A percentile compares a stretch with the other conserved stretches of the same genome.
Evolutionary conservation across 2,888 invertebrate species (phyloP).

Genomic region (Meloe dianella): DNA sequence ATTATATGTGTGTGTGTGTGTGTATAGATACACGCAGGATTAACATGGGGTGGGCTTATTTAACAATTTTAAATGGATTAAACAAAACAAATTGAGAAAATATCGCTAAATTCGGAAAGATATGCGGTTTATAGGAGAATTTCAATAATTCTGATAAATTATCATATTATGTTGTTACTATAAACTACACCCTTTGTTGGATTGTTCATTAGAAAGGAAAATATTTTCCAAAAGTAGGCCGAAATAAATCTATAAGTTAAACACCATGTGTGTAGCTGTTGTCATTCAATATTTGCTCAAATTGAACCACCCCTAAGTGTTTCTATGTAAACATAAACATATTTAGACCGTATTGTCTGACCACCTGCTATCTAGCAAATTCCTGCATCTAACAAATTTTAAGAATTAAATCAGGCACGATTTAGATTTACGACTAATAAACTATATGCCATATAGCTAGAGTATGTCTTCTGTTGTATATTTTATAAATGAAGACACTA

Average conservation of each 20-base stretch:
- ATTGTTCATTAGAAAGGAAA: not conserved
- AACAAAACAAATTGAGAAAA: slow-evolving; percentile 2
- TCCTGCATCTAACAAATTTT: not conserved
- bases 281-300: slow-evolving; percentile 9
- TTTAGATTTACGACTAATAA: not conserved
- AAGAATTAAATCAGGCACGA: not conserved
- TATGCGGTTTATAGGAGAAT: slow-evolving; percentile 1
- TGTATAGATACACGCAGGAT: not conserved
- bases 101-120: not conserved
- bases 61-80: slow-evolving; percentile 29
- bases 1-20: not conserved
- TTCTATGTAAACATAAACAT: not conserved
- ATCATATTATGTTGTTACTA: not conserved
- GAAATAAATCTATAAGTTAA: slow-evolving; percentile 7
- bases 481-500: slow-evolving; percentile 2
- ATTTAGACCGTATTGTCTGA: slow-evolving; percentile 6
- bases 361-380: slow-evolving; percentile 8
- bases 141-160: not conserved
- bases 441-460: not conserved
- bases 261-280: slow-evolving; percentile 10
- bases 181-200: not conserved
- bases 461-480: not conserved
- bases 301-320: slow-evolving; percentile 5
- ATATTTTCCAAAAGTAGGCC: not conserved
- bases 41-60: slow-evolving; percentile 21